A percentile compares a stretch with the other conserved stretches of the same genome.
Evolutionary conservation across 2,888 invertebrate genomes (phyloP).

Genomic region (Caenorhabditis parvicauda): DNA sequence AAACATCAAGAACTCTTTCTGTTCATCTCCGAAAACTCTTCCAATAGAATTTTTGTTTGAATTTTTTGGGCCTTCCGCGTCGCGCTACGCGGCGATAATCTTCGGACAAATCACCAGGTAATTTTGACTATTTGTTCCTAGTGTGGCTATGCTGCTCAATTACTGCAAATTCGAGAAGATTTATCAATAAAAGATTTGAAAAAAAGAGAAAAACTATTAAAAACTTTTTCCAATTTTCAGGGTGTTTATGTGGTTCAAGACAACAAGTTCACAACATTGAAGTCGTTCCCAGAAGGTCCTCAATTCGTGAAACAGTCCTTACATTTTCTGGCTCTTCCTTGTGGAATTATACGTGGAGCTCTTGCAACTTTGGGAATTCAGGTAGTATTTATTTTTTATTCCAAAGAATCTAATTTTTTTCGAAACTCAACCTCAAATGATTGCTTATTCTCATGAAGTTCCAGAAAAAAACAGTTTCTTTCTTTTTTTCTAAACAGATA

Average conservation of each 20-base stretch:
- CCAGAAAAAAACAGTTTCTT: background rate
- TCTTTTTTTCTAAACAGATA: too few relatives aligned
- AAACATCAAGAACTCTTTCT: background rate
- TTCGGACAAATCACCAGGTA: slow-evolving; percentile 84
- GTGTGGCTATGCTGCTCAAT: too few relatives aligned
- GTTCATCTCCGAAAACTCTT: slow-evolving; percentile 1
- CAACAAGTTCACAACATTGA: slow-evolving; percentile 85
- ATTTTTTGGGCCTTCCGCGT: too few relatives aligned
- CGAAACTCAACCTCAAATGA: background rate
- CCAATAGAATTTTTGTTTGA: background rate
- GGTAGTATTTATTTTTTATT: slow-evolving; percentile 4
- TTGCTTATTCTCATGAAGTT: too few relatives aligned
- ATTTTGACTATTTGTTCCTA: too few relatives aligned
- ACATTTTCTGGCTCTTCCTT: slow-evolving; percentile 80
- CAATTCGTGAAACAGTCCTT: slow-evolving; percentile 78
- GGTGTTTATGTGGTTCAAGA: slow-evolving; percentile 97
- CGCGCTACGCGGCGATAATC: slow-evolving; percentile 76
- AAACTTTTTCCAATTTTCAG: slow-evolving; percentile 64
- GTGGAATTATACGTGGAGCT: slow-evolving; percentile 90
- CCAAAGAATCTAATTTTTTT: background rate
- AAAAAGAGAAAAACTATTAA: background rate
- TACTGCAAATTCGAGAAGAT: too few relatives aligned
- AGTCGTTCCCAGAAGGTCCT: slow-evolving; percentile 81
- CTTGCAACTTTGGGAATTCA: slow-evolving; percentile 82
- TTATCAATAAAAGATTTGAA: too few relatives aligned